Evolutionary conservation across 2,113 vertebrate species (phyloP), one percentile per base, ranked within the genome.

Genomic region (Chunga burmeisteri): DNA sequence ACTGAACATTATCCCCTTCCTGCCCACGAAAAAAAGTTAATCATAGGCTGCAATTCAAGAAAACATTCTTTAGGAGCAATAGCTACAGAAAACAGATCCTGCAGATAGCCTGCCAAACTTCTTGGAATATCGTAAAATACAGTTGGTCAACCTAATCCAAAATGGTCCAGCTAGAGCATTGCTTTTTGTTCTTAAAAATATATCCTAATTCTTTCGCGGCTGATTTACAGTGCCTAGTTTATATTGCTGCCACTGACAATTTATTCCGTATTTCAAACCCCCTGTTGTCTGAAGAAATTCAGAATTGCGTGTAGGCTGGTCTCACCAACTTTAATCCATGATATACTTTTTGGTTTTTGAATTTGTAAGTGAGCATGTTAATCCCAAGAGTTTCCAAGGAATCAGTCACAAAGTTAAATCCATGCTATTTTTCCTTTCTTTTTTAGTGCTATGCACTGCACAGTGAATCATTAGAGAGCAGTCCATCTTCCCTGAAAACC

Each of bases 361-460:
- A 63, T 74, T 88, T 7, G 19, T 93, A 92, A 86, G 32, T 95
- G 88, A 86, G 53, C 91, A 85, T 85, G 65, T 94, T 97, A 91
- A 94, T 96, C 73, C 80, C 46, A 49, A 86, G 70, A 86, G 77
- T 92, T 88, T 80, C 50, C 52, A 67, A 93, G 61, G 30, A 96
- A 65, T 96, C 75, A 32, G 50, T 86, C 53, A 17, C 9, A 62
- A 89, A 94, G 86, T 61, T 88, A 93, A 95, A 90, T 93, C 23
- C 5, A 13, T 88, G 56, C 55, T 73, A 77, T 36, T 88, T 88
- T 94, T 59, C 50, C 4, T 92, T 90, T 88, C 47, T 73, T 63
- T 68, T 52, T 29, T 29, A 66, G 16, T 92, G 70, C 71, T 92
- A 1, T 68, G 66, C 72, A 30, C 38, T 83, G 53, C 47, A 29